Evolutionary conservation across 2,797 vertebrate species (phyloP).

Genomic region (Serranus cabrilla): DNA sequence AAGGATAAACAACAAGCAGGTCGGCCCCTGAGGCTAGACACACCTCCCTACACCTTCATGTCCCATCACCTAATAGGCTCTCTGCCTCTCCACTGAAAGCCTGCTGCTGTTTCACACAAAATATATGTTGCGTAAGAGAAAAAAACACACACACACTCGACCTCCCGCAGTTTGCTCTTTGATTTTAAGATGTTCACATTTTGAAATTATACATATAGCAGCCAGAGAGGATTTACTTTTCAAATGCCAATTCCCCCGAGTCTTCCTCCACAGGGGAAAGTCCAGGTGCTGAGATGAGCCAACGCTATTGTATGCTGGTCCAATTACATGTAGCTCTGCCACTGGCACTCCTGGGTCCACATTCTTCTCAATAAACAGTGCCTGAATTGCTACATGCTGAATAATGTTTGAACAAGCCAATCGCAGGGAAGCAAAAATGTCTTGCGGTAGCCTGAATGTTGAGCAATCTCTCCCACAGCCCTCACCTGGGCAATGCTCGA

Average conservation of each 20-base stretch:
- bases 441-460: slow-evolving; percentile 55
- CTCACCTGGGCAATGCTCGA: slow-evolving; percentile 54
- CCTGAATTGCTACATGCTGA: slow-evolving; percentile 59
- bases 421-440: slow-evolving; percentile 43
- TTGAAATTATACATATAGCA: neutral
- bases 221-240: neutral
- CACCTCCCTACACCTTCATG: slow-evolving; percentile 59
- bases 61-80: slow-evolving; percentile 28
- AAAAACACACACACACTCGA: neutral
- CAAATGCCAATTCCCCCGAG: neutral
- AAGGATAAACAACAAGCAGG: slow-evolving; percentile 58
- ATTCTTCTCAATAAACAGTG: slow-evolving; percentile 45
- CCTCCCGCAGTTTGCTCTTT: slow-evolving; percentile 3
- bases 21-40: slow-evolving; percentile 56
- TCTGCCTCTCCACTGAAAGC: neutral
- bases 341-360: slow-evolving; percentile 38
- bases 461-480: slow-evolving; percentile 61
- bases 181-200: neutral
- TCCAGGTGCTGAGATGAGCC: slow-evolving; percentile 46
- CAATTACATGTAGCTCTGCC: slow-evolving; percentile 38
- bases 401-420: slow-evolving; percentile 42
- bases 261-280: slow-evolving; percentile 29
- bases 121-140: slow-evolving; percentile 48
- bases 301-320: slow-evolving; percentile 25
- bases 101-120: slow-evolving; percentile 41